Percentiles rank a stretch among this genome's conserved stretches.
Evolutionary conservation across 2,888 invertebrate species (phyloP).

Genomic region (Cephus rjabovi): DNA sequence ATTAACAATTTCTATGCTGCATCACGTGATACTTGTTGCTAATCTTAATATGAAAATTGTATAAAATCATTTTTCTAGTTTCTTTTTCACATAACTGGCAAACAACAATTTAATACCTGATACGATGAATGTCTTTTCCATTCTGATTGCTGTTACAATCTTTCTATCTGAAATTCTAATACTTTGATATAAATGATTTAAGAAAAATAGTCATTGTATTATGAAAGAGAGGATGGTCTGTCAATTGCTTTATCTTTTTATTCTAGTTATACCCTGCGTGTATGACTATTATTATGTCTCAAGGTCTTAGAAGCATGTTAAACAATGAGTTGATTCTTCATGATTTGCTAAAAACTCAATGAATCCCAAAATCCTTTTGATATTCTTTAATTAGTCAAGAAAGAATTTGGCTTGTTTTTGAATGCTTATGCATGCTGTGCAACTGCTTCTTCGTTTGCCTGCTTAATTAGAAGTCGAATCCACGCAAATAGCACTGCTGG

Average conservation of each 20-base stretch:
- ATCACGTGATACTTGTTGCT: neutral
- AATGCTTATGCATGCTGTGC: neutral
- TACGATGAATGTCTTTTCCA: neutral
- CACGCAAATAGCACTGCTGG: neutral
- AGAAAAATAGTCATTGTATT: neutral
- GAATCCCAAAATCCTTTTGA: neutral
- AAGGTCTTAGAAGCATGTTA: neutral
- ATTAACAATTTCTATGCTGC: neutral
- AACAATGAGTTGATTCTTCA: neutral
- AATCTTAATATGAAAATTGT: neutral
- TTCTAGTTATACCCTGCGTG: neutral
- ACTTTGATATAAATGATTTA: neutral
- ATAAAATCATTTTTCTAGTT: no score
- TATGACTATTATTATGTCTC: neutral
- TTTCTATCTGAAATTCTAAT: neutral
- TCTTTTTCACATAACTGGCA: neutral
- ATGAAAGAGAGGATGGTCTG: neutral
- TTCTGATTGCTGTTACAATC: neutral
- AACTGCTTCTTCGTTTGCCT: neutral
- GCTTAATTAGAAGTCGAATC: neutral
- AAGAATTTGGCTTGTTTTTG: neutral
- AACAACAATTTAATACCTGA: neutral
- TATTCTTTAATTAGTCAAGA: neutral
- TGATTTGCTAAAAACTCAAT: neutral
- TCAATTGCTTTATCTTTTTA: neutral